phyloP scores from a whole-genome alignment of 2,797 vertebrate species.

The Peromyscus nudipes region DNA sequence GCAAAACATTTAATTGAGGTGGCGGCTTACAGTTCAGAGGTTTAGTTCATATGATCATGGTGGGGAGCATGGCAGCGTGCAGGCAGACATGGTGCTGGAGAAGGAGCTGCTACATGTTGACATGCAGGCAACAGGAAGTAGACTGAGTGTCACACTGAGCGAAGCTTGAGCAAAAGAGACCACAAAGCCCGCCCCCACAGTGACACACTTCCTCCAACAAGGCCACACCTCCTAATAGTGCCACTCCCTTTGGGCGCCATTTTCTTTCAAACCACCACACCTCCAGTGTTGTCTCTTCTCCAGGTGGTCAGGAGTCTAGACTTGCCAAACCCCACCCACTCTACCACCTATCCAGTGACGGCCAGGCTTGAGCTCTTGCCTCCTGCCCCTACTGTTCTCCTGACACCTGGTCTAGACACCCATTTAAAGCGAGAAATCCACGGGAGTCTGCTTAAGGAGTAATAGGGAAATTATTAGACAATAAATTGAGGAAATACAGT shows the following conservation, averaged over 20 bases:
- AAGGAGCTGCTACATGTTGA: neutral
- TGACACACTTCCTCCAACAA: neutral
- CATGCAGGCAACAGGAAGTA: neutral
- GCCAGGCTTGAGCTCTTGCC: neutral
- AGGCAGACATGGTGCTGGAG: neutral
- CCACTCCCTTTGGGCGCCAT: neutral
- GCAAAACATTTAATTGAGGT: neutral
- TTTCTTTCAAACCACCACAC: neutral
- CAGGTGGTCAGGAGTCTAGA: neutral
- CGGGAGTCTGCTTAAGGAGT: too few relatives aligned
- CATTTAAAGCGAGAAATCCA: fast-evolving
- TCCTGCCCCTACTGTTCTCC: too few relatives aligned
- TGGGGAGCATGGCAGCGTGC: neutral
- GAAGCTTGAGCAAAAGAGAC: neutral
- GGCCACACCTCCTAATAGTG: neutral
- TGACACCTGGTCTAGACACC: neutral
- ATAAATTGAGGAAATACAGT: too few relatives aligned
- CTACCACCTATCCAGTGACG: neutral
- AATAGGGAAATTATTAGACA: too few relatives aligned
- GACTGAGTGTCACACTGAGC: neutral
- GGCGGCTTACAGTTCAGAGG: neutral
- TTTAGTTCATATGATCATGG: neutral
- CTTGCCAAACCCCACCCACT: neutral
- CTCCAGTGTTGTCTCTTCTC: neutral
- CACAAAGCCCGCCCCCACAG: neutral